A percentile compares a stretch with the other conserved stretches of the same genome.
Evolutionary conservation across 92 coral and sea anemone species (phyloP).

Genomic region (Phenganax subtilis): DNA sequence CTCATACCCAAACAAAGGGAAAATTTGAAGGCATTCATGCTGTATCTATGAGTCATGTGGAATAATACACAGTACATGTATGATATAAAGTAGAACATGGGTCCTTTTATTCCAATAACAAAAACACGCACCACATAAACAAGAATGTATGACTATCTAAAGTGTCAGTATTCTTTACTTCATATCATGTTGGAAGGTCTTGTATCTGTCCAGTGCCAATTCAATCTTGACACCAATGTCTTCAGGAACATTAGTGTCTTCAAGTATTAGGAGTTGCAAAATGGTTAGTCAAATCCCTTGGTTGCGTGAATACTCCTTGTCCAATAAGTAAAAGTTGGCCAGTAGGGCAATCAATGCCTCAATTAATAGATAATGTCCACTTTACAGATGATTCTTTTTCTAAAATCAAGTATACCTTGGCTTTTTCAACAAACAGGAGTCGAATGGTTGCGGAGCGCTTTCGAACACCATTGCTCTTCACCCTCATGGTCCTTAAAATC

Average conservation of each 20-base stretch:
- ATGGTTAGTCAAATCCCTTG: constrained; percentile 25
- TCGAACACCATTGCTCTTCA: not conserved
- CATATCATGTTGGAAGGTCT: too few species aligned
- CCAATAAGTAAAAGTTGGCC: constrained; percentile 32
- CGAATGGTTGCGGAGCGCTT: not conserved
- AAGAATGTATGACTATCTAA: too few species aligned
- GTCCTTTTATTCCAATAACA: too few species aligned
- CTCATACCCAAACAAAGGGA: too few species aligned
- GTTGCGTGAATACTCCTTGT: constrained; percentile 5
- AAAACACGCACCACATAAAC: too few species aligned
- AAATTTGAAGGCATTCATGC: too few species aligned
- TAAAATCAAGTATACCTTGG: not conserved
- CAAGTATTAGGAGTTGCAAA: constrained; percentile 7
- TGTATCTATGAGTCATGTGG: too few species aligned
- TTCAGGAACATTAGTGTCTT: constrained; percentile 15
- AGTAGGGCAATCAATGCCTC: constrained; percentile 33
- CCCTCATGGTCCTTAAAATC: not conserved
- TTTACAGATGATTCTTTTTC: not conserved
- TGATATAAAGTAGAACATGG: too few species aligned
- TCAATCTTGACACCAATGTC: constrained; percentile 7
- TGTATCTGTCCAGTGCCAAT: too few species aligned
- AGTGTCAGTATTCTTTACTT: too few species aligned
- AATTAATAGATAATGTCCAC: constrained; percentile 6
- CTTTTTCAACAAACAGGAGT: not conserved
- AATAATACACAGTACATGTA: too few species aligned